Evolutionary conservation across 2,888 invertebrate genomes (phyloP).

Genomic region (Artemia sp.): DNA sequence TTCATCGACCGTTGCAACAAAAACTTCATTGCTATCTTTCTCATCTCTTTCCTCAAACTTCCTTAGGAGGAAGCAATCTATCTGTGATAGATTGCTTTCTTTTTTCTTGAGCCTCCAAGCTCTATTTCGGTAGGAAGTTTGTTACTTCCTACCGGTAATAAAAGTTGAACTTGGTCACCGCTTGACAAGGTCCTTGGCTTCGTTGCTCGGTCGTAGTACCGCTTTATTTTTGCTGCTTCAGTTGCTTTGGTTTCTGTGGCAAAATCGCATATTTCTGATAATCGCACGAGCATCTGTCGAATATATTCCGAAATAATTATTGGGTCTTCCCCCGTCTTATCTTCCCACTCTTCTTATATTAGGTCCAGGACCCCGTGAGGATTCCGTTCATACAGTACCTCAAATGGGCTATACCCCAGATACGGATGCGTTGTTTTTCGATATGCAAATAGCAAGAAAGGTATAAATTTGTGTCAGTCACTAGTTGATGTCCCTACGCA

Average conservation of each 20-base stretch:
- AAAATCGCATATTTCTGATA: too few relatives aligned
- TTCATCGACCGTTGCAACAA: too few relatives aligned
- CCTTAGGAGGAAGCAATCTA: slow-evolving; percentile 1
- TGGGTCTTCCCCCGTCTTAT: too few relatives aligned
- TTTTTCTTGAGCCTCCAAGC: slow-evolving; percentile 13
- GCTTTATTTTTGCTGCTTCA: not conserved
- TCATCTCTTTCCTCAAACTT: too few relatives aligned
- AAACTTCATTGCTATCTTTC: too few relatives aligned
- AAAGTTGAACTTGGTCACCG: slow-evolving; percentile 11
- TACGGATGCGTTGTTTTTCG: too few relatives aligned
- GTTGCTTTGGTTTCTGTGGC: too few relatives aligned
- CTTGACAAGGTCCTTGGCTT: slow-evolving; percentile 1
- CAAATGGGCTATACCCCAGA: slow-evolving; percentile 6
- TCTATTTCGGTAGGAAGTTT: not conserved
- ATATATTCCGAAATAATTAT: too few relatives aligned
- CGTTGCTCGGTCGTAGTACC: slow-evolving; percentile 5
- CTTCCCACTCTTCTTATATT: slow-evolving; percentile 8
- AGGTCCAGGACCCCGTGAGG: slow-evolving; percentile 13
- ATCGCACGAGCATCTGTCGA: too few relatives aligned
- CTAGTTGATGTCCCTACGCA: too few relatives aligned
- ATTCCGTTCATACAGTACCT: not conserved
- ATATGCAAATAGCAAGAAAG: too few relatives aligned
- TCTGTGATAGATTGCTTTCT: not conserved
- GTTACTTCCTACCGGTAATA: slow-evolving; percentile 5
- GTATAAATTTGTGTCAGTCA: too few relatives aligned